Evolutionary conservation across 2,113 vertebrate species (phyloP).

Genomic region (Sciurus niger): DNA sequence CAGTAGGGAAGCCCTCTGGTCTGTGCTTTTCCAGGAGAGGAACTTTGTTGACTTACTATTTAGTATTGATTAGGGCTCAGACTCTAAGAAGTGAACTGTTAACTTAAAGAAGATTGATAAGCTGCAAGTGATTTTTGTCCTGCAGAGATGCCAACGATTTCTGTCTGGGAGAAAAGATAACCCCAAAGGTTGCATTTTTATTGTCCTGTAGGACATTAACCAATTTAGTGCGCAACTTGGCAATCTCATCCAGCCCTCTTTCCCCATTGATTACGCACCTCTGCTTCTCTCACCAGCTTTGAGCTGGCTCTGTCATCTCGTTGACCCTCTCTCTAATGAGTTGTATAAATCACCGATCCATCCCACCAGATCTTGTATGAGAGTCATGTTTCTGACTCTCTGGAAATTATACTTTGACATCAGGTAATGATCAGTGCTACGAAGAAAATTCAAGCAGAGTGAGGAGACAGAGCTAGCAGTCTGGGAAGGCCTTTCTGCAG

Average conservation of each 20-base stretch:
- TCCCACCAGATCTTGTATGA: background rate
- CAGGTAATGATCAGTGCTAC: conserved; percentile 16
- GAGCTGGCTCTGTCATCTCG: conserved; percentile 24
- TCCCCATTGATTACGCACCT: background rate
- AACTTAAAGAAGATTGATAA: conserved; percentile 70
- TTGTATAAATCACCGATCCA: conserved; percentile 41
- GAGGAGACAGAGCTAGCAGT: background rate
- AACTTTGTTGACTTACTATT: conserved; percentile 60
- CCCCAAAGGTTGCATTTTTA: background rate
- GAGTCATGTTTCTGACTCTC: conserved; percentile 62
- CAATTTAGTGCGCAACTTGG: background rate
- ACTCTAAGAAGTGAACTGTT: conserved; percentile 59
- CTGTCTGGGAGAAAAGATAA: conserved; percentile 70
- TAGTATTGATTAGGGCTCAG: conserved; percentile 62
- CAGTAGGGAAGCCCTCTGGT: background rate
- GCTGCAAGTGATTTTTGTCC: conserved; percentile 67
- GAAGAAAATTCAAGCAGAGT: conserved; percentile 22
- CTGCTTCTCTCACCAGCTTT: background rate
- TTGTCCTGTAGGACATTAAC: conserved; percentile 24
- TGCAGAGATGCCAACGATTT: conserved; percentile 68
- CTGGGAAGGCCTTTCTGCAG: background rate
- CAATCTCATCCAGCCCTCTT: background rate
- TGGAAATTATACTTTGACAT: conserved; percentile 75
- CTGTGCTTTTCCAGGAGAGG: background rate
- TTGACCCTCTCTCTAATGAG: background rate